Evolutionary conservation across 2,113 vertebrate genomes (phyloP).

Genomic region (Baryphthengus martii): DNA sequence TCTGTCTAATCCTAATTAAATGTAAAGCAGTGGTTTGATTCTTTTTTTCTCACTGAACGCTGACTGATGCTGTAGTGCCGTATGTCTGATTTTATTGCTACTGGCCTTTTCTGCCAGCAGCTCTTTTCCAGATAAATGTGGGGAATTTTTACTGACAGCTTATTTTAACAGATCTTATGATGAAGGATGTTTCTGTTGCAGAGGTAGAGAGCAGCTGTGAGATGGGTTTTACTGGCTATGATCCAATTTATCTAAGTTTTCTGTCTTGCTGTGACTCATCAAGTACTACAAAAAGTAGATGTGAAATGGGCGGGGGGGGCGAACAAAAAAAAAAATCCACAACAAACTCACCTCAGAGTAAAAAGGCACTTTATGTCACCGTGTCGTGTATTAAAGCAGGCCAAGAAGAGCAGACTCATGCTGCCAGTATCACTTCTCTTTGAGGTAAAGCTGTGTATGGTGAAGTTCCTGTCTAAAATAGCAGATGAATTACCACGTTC

Average conservation of each 20-base stretch:
- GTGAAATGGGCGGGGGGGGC: background rate
- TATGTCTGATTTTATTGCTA: background rate
- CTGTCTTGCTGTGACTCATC: constrained; percentile 24
- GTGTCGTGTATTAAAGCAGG: background rate
- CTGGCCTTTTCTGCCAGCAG: background rate
- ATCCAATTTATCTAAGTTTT: constrained; percentile 34
- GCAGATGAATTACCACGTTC: background rate
- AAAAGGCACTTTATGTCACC: background rate
- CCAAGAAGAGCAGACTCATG: background rate
- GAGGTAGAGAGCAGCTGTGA: constrained; percentile 46
- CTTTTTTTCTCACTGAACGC: background rate
- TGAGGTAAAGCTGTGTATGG: background rate
- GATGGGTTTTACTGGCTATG: constrained; percentile 22
- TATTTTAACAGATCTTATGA: constrained; percentile 27
- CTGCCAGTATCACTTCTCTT: background rate
- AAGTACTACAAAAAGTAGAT: background rate
- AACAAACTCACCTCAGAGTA: background rate
- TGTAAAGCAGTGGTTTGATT: background rate
- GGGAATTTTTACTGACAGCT: constrained; percentile 42
- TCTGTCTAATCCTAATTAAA: background rate
- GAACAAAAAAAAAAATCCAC: background rate
- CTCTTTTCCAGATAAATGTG: background rate
- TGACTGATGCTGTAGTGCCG: background rate
- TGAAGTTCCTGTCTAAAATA: background rate
- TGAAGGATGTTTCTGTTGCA: constrained; percentile 34